phyloP scores from a whole-genome alignment of 2,797 vertebrate species.

The Micromesistius poutassou region DNA sequence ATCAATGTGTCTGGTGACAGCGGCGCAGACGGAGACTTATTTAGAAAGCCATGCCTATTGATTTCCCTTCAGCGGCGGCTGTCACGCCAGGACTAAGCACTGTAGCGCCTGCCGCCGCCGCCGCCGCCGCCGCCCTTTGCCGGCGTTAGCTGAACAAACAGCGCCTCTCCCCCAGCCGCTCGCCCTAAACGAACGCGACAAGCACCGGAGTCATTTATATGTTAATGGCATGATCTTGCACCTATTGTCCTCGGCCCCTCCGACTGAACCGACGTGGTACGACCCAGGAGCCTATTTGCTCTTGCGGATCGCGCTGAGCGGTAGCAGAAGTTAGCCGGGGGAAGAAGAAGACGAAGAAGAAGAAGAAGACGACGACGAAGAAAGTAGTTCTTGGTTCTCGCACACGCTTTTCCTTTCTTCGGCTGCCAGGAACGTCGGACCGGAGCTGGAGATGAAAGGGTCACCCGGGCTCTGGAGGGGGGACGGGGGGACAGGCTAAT shows the following conservation, averaged over 20 bases:
- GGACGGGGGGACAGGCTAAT: conserved; percentile 71
- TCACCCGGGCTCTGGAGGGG: conserved; percentile 68
- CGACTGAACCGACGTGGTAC: conserved; percentile 63
- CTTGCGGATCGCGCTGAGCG: conserved; percentile 44
- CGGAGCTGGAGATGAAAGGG: conserved; percentile 76
- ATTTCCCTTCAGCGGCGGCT: conserved; percentile 70
- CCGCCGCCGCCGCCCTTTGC: conserved; percentile 47
- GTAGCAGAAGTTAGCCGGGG: conserved; percentile 23
- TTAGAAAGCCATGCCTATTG: conserved; percentile 71
- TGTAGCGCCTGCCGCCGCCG: conserved; percentile 13
- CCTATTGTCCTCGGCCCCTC: conserved; percentile 58
- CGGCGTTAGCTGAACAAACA: conserved; percentile 56
- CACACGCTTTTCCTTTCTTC: conserved; percentile 61
- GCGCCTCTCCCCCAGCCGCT: conserved; percentile 32
- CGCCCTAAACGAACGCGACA: conserved; percentile 70
- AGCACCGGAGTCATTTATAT: conserved; percentile 76
- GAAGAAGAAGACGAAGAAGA: too few relatives aligned
- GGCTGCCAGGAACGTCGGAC: conserved; percentile 71
- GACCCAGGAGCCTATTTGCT: conserved; percentile 64
- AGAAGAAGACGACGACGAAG: too few relatives aligned
- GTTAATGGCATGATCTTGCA: conserved; percentile 68
- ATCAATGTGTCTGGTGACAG: conserved; percentile 56
- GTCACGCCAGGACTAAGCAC: conserved; percentile 46
- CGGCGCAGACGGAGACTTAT: conserved; percentile 65
- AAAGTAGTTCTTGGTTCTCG: not conserved